Percentiles rank a stretch among this genome's conserved stretches.
These are phyloP conservation scores for Seriola quinqueradiata DNA, from an alignment of 2,113 vertebrate genomes.

Conservation along the genomic window DNA sequence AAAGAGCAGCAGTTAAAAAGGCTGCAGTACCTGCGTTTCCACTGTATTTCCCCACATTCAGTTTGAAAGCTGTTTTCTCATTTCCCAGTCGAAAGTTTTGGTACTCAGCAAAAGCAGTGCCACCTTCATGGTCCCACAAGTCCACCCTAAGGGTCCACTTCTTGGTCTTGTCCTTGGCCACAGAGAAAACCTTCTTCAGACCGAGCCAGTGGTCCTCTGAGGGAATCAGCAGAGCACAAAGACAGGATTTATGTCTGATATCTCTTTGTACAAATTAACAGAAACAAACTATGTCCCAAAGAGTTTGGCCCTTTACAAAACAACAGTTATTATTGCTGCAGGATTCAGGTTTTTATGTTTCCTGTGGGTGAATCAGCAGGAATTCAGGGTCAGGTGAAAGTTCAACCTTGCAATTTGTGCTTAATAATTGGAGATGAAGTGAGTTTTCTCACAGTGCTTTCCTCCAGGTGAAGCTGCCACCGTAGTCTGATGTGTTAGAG, in stretches of 20 bases:
- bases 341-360: neutral
- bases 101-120: constrained; percentile 71
- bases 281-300: neutral
- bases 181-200: constrained; percentile 61
- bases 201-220: constrained; percentile 83
- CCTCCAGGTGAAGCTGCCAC: too few species aligned
- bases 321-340: neutral
- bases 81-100: constrained; percentile 67
- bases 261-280: neutral
- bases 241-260: neutral
- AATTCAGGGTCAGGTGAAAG: too few species aligned
- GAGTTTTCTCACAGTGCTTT: too few species aligned
- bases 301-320: too few species aligned
- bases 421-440: too few species aligned
- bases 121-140: constrained; percentile 76
- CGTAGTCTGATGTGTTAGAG: neutral
- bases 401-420: neutral
- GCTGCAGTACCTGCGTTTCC: constrained; percentile 77
- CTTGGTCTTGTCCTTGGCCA: constrained; percentile 56
- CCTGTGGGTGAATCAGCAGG: too few species aligned
- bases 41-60: constrained; percentile 70
- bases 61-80: constrained; percentile 58
- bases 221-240: neutral
- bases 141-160: constrained; percentile 73
- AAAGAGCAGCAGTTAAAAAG: neutral